Base-by-base conservation (phyloP, 2,888 invertebrate genomes). In the Brachyopa scutellaris region DNA sequence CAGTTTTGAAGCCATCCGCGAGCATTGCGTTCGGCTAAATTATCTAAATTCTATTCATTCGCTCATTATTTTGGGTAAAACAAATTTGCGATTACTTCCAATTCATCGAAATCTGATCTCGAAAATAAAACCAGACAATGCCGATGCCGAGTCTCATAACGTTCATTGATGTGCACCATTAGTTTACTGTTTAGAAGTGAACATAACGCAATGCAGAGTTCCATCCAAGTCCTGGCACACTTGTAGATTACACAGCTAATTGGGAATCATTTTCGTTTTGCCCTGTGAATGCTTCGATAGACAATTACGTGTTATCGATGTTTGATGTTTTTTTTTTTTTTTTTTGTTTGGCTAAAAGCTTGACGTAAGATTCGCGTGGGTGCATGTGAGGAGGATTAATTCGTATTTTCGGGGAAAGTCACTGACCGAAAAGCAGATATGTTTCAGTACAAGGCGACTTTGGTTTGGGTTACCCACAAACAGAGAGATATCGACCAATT, bases 351-450 rank as follows among this genome's bases (percentile, higher is more conserved):
- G n/a, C n/a, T n/a, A n/a, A n/a, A n/a, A n/a, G n/a, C n/a, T n/a
- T n/a, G n/a, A n/a, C n/a, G n/a, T n/a, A n/a, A n/a, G n/a, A n/a
- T n/a, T n/a, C n/a, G n/a, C n/a, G n/a, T n/a, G n/a, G n/a, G n/a
- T 40, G 0, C 17, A 19, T 40, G 40, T 17, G 9, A 9, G 19
- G 9, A 40, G 0, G 19, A 7, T 40, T 19, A n/a, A n/a, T n/a
- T n/a, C n/a, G n/a, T 19, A 7, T 40, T 17, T 40, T 4, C 19
- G 17, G 1, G 4, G 2, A 29, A 51, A 47, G 47, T 64, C 64
- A 64, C 6, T 51, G 51, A 64, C 49, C 40, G 64, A 29, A 64
- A 49, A 64, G 2, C 1, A 19, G 64, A 64, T 40, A 36, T 36
- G 53, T 31, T 51, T 17, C 9, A 1, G 6, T 36, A 11, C 2